Evolutionary conservation across 2,113 vertebrate genomes (phyloP), one percentile per base, ranked within the genome.

Genomic region (Kryptolebias marmoratus): DNA sequence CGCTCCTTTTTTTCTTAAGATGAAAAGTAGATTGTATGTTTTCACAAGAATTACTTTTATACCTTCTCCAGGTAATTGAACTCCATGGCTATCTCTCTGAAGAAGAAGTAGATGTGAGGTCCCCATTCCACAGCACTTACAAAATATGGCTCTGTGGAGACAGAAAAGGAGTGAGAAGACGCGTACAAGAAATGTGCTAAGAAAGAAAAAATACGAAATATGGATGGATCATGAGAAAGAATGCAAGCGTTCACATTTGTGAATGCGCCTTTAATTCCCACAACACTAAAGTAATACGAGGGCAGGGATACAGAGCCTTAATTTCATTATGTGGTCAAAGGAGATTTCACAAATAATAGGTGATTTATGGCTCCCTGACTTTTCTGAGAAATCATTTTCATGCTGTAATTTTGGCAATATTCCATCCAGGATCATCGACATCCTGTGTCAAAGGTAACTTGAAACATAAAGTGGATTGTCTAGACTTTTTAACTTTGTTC

Each of bases 21-120:
- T 10, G 28, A 3, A 27, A 48, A 44, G 31, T 47, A 52, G 14
- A 39, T 45, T 15, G 45, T 18, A 31, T 9, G 31, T 39, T 75
- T 49, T 52, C 44, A 13, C 36, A 45, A 31, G 28, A 75, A 52
- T 4, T n/a, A 56, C 28, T 58, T 18, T 63, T 44, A 30, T 85
- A 98, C 97, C 96, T 99, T 99, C 90, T 98, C 97, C 86, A 99
- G 90, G 85, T 97, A 98, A 91, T 96, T 98, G 83, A 97, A 98
- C 89, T 99, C 97, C 96, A 99, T 97, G n/a, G 97, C 97, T 1
- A 98, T 97, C 90, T 99, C 97, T 61, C 96, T 89, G 94, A 99
- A 98, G 94, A 99, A 99, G 94, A 99, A 99, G 90, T 98, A 99
- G 82, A 99, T 94, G 50, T 99, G 97, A 68, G 94, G 94, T 48